Evolutionary conservation across 2,797 vertebrate species (phyloP).

Genomic region (Amblyopsis hoosieri): DNA sequence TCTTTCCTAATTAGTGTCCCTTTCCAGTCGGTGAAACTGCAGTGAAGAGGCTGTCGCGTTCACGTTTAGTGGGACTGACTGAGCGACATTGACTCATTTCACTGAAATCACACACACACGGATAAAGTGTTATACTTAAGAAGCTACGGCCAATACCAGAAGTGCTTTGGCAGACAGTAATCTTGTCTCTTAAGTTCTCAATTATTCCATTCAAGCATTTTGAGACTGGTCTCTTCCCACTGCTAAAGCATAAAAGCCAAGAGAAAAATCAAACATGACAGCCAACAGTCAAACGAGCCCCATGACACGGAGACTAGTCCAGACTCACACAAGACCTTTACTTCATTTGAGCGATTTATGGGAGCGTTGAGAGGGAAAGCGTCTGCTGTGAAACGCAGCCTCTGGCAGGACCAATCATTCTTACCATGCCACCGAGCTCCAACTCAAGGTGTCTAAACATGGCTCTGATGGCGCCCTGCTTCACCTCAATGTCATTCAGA

Average conservation of each 20-base stretch:
- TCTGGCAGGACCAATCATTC: slow-evolving; percentile 36
- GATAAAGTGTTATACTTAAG: not conserved
- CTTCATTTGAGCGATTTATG: slow-evolving; percentile 41
- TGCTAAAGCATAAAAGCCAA: not conserved
- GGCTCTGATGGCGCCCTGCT: not conserved
- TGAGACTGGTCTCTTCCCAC: not conserved
- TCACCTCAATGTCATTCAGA: slow-evolving; percentile 26
- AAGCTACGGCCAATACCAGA: not conserved
- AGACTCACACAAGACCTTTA: slow-evolving; percentile 29
- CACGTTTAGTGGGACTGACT: slow-evolving; percentile 5
- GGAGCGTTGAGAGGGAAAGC: slow-evolving; percentile 15
- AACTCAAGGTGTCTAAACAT: slow-evolving; percentile 19
- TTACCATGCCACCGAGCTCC: slow-evolving; percentile 33
- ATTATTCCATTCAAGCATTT: not conserved
- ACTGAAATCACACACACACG: too few relatives aligned
- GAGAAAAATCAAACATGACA: not conserved
- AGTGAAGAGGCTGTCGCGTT: slow-evolving; percentile 2
- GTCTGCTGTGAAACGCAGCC: slow-evolving; percentile 34
- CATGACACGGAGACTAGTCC: slow-evolving; percentile 21
- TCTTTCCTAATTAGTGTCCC: slow-evolving; percentile 14
- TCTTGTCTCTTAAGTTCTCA: too few relatives aligned
- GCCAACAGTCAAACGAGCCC: slow-evolving; percentile 10
- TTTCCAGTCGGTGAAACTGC: slow-evolving; percentile 26
- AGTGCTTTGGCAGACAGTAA: not conserved
- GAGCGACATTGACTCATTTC: slow-evolving; percentile 18